These are phyloP conservation scores for Galago senegalensis DNA, from an alignment of 2,797 vertebrate species.

Conservation along the genomic window DNA sequence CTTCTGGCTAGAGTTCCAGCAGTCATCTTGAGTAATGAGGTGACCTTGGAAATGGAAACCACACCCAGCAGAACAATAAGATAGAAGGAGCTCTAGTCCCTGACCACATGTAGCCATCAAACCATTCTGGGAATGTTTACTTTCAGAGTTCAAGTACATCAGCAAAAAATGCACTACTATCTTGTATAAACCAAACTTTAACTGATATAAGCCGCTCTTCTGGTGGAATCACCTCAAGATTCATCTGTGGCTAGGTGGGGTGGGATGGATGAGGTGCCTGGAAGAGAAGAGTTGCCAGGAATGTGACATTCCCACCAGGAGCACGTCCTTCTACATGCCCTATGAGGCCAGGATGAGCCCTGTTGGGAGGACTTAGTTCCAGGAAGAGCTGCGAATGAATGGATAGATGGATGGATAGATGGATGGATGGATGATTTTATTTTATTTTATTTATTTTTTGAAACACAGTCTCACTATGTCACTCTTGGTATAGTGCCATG, in stretches of 20 bases:
- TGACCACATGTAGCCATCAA: neutral
- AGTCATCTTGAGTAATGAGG: neutral
- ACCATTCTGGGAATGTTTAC: neutral
- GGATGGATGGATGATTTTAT: neutral
- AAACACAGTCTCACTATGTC: no score
- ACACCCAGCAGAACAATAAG: neutral
- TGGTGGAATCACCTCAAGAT: neutral
- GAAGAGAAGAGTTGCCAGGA: neutral
- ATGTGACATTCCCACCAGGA: neutral
- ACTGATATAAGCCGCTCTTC: neutral
- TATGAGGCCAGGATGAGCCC: neutral
- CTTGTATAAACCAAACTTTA: neutral
- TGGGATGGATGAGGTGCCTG: neutral
- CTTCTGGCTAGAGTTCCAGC: neutral
- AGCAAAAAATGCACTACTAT: neutral
- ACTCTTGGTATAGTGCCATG: no score
- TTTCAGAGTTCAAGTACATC: neutral
- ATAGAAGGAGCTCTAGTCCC: neutral
- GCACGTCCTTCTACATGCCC: neutral
- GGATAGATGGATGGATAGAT: neutral
- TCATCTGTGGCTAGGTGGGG: neutral
- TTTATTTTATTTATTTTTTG: no score
- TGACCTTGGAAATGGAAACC: conserved; percentile 43
- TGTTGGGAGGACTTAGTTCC: neutral
- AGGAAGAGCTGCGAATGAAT: neutral